Evolutionary conservation across 2,888 invertebrate genomes (phyloP), one percentile per base, ranked within the genome.

Genomic region (Zygothrica quintamaculata): DNA sequence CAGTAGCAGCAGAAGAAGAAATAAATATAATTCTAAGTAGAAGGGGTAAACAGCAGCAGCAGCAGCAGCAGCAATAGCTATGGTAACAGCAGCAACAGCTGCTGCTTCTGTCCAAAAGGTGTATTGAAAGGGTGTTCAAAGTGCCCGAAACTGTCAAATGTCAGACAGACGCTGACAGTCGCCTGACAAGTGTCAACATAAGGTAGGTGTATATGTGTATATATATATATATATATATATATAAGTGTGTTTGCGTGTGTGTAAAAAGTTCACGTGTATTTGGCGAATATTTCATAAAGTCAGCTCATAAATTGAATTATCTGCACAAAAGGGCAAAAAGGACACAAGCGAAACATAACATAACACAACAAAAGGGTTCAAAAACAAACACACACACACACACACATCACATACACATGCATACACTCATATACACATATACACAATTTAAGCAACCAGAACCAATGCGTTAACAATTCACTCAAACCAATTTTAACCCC

Each of bases 111-210:
- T 69, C 65, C 74, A 70, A 71, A 66, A 70, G 62, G 70, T 70
- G 66, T 47, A 60, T 39, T 61, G 66, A 71, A 71, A 71, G 71
- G 70, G 71, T 71, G 71, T 66, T 58, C 66, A 53, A 55, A 71
- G 69, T 65, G 72, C 71, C 74, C 65, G 65, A 64, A 78, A 76
- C 81, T 82, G 82, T 82, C 82, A 82, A 81, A 84, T 73, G 84
- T 82, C 78, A 78, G 70, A 76, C 74, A 70, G 70, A 62, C 72
- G 73, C 61, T 76, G 80, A 81, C 78, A 79, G 78, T 65, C 72
- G 72, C 67, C 84, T 82, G 82, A 84, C 82, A 85, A 85, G 82
- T 85, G 85, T 82, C 82, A 79, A 79, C 82, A 82, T 53, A 59
- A 59, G 72, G 48, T 74, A 74, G 58, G 56, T 56, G 39, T 51